Evolutionary conservation across 1,140 invertebrate species (phyloP).

Genomic region (Platorchestia sp.): DNA sequence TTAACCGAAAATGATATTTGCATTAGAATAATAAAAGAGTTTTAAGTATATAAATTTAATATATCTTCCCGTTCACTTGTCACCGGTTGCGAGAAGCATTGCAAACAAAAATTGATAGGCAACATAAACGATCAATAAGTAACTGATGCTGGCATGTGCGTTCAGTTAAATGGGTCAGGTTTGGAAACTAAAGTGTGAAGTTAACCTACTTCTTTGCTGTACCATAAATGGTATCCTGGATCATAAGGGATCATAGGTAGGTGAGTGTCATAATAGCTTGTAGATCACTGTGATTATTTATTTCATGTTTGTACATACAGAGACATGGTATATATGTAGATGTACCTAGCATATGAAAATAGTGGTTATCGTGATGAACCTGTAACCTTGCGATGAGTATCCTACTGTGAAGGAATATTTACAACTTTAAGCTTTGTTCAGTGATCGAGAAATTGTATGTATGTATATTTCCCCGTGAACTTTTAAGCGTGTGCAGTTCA

Average conservation of each 20-base stretch:
- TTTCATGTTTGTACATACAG: conserved; percentile 9
- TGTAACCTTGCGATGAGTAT: background rate
- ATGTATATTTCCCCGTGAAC: background rate
- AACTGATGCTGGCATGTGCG: background rate
- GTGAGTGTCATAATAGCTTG: background rate
- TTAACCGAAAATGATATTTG: too few species aligned
- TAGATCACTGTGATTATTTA: background rate
- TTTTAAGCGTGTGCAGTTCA: too few species aligned
- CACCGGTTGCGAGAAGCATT: too few species aligned
- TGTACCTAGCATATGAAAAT: background rate
- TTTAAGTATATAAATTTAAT: too few species aligned
- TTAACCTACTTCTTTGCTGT: background rate
- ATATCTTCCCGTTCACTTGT: too few species aligned
- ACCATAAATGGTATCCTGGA: background rate
- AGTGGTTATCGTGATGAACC: background rate
- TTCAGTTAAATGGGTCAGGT: background rate
- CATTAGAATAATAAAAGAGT: too few species aligned
- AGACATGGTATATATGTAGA: background rate
- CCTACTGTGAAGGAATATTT: background rate
- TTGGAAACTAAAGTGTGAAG: background rate
- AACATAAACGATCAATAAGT: too few species aligned
- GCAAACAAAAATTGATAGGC: too few species aligned
- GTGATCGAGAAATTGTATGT: background rate
- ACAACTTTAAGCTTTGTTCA: background rate
- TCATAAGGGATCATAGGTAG: background rate